Conservation (phyloP, 2,888 invertebrate genomes). For the Caenorhabditis sp. region DNA sequence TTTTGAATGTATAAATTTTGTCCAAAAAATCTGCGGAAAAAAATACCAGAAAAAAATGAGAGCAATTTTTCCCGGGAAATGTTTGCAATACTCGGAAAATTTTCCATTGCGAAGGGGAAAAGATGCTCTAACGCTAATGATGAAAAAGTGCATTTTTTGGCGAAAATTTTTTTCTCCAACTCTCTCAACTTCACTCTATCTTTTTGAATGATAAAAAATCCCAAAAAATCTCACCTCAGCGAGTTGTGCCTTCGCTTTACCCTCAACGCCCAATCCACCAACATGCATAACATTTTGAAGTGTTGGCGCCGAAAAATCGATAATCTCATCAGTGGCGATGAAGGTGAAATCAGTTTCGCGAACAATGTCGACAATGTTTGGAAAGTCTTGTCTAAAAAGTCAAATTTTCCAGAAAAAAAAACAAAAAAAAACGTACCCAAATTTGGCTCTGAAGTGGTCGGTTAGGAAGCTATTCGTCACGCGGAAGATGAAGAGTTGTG, state of each 20-base stretch:
- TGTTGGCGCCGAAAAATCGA: slow-evolving; percentile 52
- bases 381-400: slow-evolving; percentile 47
- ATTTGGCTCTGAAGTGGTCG: slow-evolving; percentile 14
- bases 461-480: slow-evolving; percentile 8
- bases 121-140: too few relatives aligned
- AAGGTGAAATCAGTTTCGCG: slow-evolving; percentile 53
- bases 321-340: slow-evolving; percentile 53
- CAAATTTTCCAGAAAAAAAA: background rate
- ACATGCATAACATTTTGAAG: slow-evolving; percentile 55
- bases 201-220: background rate
- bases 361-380: slow-evolving; percentile 29
- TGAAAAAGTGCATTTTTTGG: too few relatives aligned
- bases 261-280: slow-evolving; percentile 51
- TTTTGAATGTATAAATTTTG: too few relatives aligned
- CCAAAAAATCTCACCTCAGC: slow-evolving; percentile 6
- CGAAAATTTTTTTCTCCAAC: background rate
- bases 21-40: too few relatives aligned
- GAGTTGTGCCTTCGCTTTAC: slow-evolving; percentile 14
- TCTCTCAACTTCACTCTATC: background rate
- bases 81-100: too few relatives aligned
- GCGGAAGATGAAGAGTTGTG: background rate
- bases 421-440: slow-evolving; percentile 12
- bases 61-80: too few relatives aligned
- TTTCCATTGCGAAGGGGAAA: too few relatives aligned
- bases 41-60: too few relatives aligned